Percentiles rank a stretch among this genome's conserved stretches.
Conservation (phyloP, 92 coral and sea anemone genomes). For the Porites cylindrica region DNA sequence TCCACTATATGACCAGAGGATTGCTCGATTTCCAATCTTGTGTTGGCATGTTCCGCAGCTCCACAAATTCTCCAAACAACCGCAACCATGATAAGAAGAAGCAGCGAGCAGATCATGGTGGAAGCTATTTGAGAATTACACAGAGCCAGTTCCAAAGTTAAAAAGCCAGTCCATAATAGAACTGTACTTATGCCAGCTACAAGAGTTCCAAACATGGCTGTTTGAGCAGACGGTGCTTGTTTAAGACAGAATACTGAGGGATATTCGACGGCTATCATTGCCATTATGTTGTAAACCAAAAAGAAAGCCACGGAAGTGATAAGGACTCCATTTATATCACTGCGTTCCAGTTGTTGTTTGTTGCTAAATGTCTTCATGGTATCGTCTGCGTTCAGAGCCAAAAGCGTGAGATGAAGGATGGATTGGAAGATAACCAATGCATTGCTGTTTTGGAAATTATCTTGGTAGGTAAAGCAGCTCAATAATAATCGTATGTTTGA, state of each 20-base stretch:
- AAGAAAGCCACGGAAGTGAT: not conserved
- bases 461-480: conserved; percentile 4
- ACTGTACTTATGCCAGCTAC: conserved; percentile 1
- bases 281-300: not conserved
- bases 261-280: not conserved
- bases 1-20: not conserved
- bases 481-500: not conserved
- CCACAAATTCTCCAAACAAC: not conserved
- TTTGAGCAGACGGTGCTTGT: not conserved
- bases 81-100: not conserved
- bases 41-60: not conserved
- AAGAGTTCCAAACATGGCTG: not conserved
- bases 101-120: not conserved
- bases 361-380: not conserved
- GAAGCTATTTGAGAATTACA: conserved; percentile 1
- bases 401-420: not conserved
- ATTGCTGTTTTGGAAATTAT: not conserved
- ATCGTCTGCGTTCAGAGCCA: not conserved
- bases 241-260: not conserved
- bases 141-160: not conserved
- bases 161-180: not conserved
- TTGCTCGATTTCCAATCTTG: not conserved
- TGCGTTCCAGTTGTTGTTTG: not conserved
- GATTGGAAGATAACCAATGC: not conserved
- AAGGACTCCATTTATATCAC: not conserved